Conservation (phyloP, 2,888 invertebrate species). For the Coecobrya sp. region DNA sequence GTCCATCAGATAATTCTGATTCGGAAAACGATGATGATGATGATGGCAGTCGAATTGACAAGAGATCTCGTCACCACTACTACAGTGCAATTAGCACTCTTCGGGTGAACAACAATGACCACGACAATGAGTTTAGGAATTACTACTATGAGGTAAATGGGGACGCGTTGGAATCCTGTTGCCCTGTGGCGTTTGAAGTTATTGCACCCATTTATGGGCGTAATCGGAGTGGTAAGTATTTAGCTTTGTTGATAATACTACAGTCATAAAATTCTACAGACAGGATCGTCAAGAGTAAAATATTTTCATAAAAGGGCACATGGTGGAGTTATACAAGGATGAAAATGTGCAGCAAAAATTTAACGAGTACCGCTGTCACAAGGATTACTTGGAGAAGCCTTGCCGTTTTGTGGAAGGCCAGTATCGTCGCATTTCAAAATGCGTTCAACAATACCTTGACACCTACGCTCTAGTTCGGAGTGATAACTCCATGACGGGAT, state of each 20-base stretch:
- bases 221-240: conserved; percentile 84
- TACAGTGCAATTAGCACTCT: not conserved
- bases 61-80: conserved; percentile 27
- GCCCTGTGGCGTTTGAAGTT: conserved; percentile 83
- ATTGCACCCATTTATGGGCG: conserved; percentile 84
- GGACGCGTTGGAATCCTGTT: conserved; percentile 80
- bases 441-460: conserved; percentile 84
- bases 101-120: not conserved
- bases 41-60: not conserved
- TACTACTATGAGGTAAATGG: conserved; percentile 63
- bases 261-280: too few relatives aligned
- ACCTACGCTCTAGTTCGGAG: conserved; percentile 85
- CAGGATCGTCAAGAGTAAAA: too few relatives aligned
- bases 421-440: conserved; percentile 82
- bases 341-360: conserved; percentile 83
- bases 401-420: conserved; percentile 84
- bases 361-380: conserved; percentile 84
- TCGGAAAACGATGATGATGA: not conserved
- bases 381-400: conserved; percentile 78
- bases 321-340: conserved; percentile 85
- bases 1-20: not conserved
- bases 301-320: conserved; percentile 80
- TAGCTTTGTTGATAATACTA: too few relatives aligned
- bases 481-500: conserved; percentile 72
- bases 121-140: conserved; percentile 31